Conservation (phyloP, 2,113 vertebrate species). For the Nansenia antarctica region DNA sequence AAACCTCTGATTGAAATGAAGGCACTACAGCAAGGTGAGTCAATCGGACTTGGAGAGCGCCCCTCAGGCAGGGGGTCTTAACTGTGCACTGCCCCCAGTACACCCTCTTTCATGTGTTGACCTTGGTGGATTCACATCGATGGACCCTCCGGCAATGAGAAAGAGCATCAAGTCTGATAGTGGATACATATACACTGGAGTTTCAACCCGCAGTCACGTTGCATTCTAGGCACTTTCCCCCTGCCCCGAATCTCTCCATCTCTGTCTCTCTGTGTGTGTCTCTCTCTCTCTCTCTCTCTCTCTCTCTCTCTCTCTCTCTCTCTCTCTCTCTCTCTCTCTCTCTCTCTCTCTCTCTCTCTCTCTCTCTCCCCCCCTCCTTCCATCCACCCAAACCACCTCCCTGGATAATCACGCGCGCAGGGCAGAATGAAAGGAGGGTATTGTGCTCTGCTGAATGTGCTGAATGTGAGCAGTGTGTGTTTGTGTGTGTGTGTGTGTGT, state of each 20-base stretch:
- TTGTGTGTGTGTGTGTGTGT: slow-evolving; percentile 3
- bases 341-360: too few relatives aligned
- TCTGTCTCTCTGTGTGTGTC: slow-evolving; percentile 29
- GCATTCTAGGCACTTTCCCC: slow-evolving; percentile 42
- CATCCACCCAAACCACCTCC: neutral
- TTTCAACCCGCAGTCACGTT: slow-evolving; percentile 41
- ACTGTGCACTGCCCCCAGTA: slow-evolving; percentile 1
- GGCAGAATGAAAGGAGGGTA: slow-evolving; percentile 24
- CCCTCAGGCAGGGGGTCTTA: neutral
- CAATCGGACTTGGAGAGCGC: neutral
- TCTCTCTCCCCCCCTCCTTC: too few relatives aligned
- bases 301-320: too few relatives aligned
- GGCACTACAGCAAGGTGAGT: neutral
- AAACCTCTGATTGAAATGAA: neutral
- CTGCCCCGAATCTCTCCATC: too few relatives aligned
- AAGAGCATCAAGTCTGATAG: neutral
- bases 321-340: too few relatives aligned
- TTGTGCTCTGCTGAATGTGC: slow-evolving; percentile 35
- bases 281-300: too few relatives aligned
- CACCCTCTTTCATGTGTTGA: slow-evolving; percentile 32
- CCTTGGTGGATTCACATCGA: slow-evolving; percentile 20
- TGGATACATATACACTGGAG: neutral
- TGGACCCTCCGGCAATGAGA: slow-evolving; percentile 13
- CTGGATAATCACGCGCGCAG: slow-evolving; percentile 24
- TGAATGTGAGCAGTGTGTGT: slow-evolving; percentile 16